Evolutionary conservation across 2,888 invertebrate genomes (phyloP), one percentile per base, ranked within the genome.

Genomic region (Agrilus cyanescens): DNA sequence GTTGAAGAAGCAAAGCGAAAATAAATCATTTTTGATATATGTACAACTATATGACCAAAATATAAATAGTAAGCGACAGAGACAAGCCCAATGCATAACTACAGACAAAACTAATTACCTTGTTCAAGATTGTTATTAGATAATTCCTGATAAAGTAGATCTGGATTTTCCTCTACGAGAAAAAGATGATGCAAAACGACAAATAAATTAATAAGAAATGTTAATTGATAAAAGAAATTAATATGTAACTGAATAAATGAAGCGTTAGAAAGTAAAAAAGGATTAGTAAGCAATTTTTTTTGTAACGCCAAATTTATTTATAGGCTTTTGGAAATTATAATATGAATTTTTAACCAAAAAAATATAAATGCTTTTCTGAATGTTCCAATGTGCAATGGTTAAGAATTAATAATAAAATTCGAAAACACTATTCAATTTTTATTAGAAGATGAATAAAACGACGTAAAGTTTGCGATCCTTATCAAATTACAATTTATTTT

Each of bases 101-200:
- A 39, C 10, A 45, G 1, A 29, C 12, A 8, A 14, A 32, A 31
- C 15, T 16, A 32, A 45, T 58, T 61, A 62, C 61, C 61, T 62
- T 53, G 47, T 51, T 61, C 59, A 32, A 54, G 54, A 55, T 57
- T 55, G 48, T 57, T 57, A 53, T 62, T 60, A 57, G 69, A 65
- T 50, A 73, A 64, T 65, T 72, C 71, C 65, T 74, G 70, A 61
- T 69, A 71, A 44, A 73, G 67, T 52, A 73, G 68, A 60, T 75
- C 74, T 53, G 73, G 69, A 61, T 72, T 73, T 57, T 74, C 72
- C 60, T 72, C 75, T 74, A 65, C 56, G 48, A 51, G 33, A 50
- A 45, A 47, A 53, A 47, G 44, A 45, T 46, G 32, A 40, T 47
- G 32, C 31, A 6, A 43, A 32, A 61, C 50, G 51, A 59, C 51